phyloP scores from a whole-genome alignment of 2,888 invertebrate genomes.

The Zelleria hepariella region DNA sequence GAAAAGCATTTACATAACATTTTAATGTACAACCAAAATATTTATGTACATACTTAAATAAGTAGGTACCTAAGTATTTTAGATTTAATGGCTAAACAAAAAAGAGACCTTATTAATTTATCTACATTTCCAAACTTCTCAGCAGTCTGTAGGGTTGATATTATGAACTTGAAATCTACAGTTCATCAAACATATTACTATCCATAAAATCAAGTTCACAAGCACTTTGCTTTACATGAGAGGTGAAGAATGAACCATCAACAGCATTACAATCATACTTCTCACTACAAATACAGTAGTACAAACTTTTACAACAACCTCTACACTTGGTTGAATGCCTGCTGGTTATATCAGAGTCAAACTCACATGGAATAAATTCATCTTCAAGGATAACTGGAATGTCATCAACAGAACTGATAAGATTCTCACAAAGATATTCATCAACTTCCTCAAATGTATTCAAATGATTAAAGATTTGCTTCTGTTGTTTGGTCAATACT shows the following conservation, averaged over 20 bases:
- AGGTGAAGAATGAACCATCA: conserved; percentile 49
- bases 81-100: neutral
- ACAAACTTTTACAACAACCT: conserved; percentile 45
- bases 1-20: too few species aligned
- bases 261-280: conserved; percentile 39
- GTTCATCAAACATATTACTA: conserved; percentile 50
- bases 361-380: conserved; percentile 47
- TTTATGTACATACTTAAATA: too few species aligned
- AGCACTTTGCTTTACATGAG: conserved; percentile 35
- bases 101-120: too few species aligned
- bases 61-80: too few species aligned
- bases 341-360: conserved; percentile 47
- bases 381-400: conserved; percentile 18
- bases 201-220: conserved; percentile 53
- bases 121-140: too few species aligned
- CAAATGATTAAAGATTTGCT: conserved; percentile 84
- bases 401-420: conserved; percentile 24
- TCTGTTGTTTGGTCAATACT: conserved; percentile 78
- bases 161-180: conserved; percentile 1
- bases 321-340: conserved; percentile 59
- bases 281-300: conserved; percentile 44
- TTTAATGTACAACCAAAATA: too few species aligned
- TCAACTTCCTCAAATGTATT: conserved; percentile 78
- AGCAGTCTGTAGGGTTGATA: too few species aligned
- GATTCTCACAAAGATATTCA: conserved; percentile 76